Conservation (phyloP, 2,888 invertebrate genomes). For the Torymus auratus region DNA sequence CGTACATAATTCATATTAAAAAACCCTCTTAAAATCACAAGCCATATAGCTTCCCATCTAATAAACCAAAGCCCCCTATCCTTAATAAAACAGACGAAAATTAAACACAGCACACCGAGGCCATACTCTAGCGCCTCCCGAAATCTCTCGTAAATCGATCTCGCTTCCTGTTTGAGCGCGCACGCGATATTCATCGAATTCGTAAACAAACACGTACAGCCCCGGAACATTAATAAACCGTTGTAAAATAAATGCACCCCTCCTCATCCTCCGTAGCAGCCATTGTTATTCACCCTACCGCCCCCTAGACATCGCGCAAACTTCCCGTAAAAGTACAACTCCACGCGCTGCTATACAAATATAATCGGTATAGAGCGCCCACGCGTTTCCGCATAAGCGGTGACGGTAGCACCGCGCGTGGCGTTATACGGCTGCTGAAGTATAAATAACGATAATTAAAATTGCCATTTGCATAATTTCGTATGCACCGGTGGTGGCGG, state of each 20-base stretch:
- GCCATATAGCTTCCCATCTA: too few species aligned
- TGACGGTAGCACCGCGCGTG: too few species aligned
- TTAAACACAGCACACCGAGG: neutral
- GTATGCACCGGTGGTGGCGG: neutral
- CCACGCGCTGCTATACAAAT: conserved; percentile 4
- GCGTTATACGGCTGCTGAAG: conserved; percentile 3
- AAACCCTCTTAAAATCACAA: too few species aligned
- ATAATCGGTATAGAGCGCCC: conserved; percentile 2
- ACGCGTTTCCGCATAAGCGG: neutral
- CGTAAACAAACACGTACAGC: conserved; percentile 27
- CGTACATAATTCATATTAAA: too few species aligned
- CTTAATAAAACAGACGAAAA: neutral
- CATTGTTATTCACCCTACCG: conserved; percentile 17
- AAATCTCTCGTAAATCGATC: conserved; percentile 37
- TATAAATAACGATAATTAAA: conserved; percentile 57
- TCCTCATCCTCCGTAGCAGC: neutral
- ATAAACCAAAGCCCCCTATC: too few species aligned
- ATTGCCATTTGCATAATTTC: conserved; percentile 54
- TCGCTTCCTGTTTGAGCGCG: conserved; percentile 6
- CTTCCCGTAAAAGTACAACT: conserved; percentile 33
- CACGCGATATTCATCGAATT: conserved; percentile 40
- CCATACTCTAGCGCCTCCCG: neutral
- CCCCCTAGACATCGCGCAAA: conserved; percentile 21
- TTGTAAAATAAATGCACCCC: conserved; percentile 37
- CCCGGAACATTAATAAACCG: conserved; percentile 28